Evolutionary conservation across 2,888 invertebrate genomes (phyloP), one percentile per base, ranked within the genome.

Genomic region (Pseudoips prasinana): DNA sequence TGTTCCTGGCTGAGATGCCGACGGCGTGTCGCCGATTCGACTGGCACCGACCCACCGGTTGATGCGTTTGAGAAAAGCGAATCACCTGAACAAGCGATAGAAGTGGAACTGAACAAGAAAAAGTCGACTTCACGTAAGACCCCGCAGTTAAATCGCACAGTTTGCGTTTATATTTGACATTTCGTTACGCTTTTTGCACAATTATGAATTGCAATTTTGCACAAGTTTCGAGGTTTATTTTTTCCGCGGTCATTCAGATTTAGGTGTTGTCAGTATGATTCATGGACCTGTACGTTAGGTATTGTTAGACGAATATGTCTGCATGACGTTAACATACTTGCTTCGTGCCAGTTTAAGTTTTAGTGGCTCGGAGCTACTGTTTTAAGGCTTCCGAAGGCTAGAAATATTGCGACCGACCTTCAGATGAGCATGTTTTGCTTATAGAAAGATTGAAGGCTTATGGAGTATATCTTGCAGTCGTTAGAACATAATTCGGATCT

Each of bases 1-100:
- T 85, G 85, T 66, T 86, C 86, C 57, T 88, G 87, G 86, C 62
- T 86, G 43, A 67, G 80, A 53, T 85, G 83, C 62, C 74, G 85
- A 33, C 69, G 83, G 44, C 75, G 80, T 7, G 80, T 86, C 46
- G 82, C 82, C 37, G 84, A 81, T 52, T 79, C 77, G 37, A 58
- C 73, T 6, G 75, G 69, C 39, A 52, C 63, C 47, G 62, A 68
- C 40, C 55, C 63, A 23, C 65, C 71, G 8, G 58, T 58, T 39
- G 78, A 82, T 48, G 82, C 80, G 42, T 85, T 78, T 57, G 77
- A 77, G 50, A 73, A 67, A 49, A 47, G 58, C 9, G 64, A 61
- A 33, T 37, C 54, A 37, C 64, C 69, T 14, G 59, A 63, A 33
- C 59, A 62, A 30, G 50, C 51, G n/a, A 42, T 50, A 39, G 68